Evolutionary conservation across 2,888 invertebrate species (phyloP), one percentile per base, ranked within the genome.

Genomic region (Gerosis bhagava): DNA sequence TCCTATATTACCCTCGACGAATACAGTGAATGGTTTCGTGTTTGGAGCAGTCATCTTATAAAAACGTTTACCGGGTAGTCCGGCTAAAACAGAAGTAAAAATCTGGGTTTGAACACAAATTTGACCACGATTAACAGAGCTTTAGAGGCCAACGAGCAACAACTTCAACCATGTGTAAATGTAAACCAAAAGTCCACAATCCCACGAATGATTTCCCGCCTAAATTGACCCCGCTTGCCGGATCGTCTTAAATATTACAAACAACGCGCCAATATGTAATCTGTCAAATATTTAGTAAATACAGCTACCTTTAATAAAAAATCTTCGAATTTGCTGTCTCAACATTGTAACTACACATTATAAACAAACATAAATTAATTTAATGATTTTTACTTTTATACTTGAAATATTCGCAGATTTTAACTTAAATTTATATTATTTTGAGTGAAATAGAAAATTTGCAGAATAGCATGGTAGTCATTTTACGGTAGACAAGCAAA

Each of bases 1-100:
- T 16, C 97, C 97, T 65, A 97, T 96, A 74, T 97, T 97, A 16
- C 97, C 97, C 72, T 97, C 97, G 21, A 97, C 94, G 26, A 95
- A 91, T 13, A 97, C 94, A 0, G 95, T 96, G 67, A 94, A 95
- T 0, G 95, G 94, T 56, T 92, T 92, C n/a, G 69, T 66, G 49
- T 71, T 74, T 15, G 69, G 56, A 28, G 70, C 52, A 63, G 58
- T 69, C 81, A 87, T 86, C 62, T 69, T 82, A 49, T 62, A 57
- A 53, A 56, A 64, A 16, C 56, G 50, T 56, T 63, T 36, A 35
- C 45, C 5, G 13, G 29, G 6, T 15, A 26, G 25, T 32, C 25
- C 31, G 6, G 13, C 31, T 46, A 32, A 5, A 67, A 44, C 19
- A 51, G 41, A 51, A 57, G 44, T 32, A 17, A 49, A 53, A 40